phyloP scores from a whole-genome alignment of 1,140 invertebrate species.

The Drosophila bipectinata region DNA sequence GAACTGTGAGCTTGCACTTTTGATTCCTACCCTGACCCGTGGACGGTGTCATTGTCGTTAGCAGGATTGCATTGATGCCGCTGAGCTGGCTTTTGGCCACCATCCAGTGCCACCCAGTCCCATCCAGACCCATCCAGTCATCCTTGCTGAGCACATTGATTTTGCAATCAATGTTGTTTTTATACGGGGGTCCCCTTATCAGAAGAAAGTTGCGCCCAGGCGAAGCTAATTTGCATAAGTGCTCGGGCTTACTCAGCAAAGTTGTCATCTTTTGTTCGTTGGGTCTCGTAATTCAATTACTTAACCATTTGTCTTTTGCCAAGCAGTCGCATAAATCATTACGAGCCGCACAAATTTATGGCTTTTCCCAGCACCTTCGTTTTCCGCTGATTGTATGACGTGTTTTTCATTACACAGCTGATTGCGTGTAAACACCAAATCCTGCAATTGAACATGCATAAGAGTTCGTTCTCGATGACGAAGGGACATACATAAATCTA shows the following conservation, averaged over 20 bases:
- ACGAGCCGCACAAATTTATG: conserved; percentile 66
- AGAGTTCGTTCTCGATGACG: conserved; percentile 26
- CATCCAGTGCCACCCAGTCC: conserved; percentile 4
- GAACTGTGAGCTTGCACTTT: conserved; percentile 55
- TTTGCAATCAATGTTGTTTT: conserved; percentile 71
- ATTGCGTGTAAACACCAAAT: conserved; percentile 77
- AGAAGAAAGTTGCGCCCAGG: conserved; percentile 7
- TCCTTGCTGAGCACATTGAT: conserved; percentile 63
- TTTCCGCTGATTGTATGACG: conserved; percentile 52
- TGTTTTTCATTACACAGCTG: conserved; percentile 71
- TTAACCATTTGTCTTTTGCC: conserved; percentile 72
- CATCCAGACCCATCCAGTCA: conserved; percentile 12
- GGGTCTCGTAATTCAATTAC: conserved; percentile 75
- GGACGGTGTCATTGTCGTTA: conserved; percentile 18
- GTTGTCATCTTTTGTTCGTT: conserved; percentile 60
- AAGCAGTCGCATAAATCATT: conserved; percentile 70
- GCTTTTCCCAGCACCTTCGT: conserved; percentile 24
- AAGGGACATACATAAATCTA: conserved; percentile 20
- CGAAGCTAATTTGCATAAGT: conserved; percentile 75
- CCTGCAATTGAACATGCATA: conserved; percentile 57
- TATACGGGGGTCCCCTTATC: conserved; percentile 44
- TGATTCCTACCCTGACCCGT: conserved; percentile 34
- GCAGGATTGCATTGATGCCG: conserved; percentile 31
- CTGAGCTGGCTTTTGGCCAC: conserved; percentile 60
- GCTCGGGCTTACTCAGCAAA: conserved; percentile 65